Base-by-base conservation (phyloP, 2,888 invertebrate genomes). In the Melitaea athalia region DNA sequence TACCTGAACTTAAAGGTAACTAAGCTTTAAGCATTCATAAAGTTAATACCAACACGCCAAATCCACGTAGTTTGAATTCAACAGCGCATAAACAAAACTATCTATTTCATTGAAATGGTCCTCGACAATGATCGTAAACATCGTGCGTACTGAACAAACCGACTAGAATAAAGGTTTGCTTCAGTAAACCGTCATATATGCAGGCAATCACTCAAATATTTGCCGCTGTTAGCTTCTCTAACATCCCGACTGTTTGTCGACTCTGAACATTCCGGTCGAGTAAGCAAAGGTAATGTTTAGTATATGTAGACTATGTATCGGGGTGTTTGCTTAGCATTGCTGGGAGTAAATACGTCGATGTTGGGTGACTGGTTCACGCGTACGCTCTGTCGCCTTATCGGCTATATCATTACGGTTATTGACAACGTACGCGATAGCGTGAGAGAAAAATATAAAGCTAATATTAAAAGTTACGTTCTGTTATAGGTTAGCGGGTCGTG, bases 161-260 rank as follows among this genome's bases (percentile, higher is more conserved):
- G n/a, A 12, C 55, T 24, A 55, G 55, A 55, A 63, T 63, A 68
- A 68, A 64, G 64, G 64, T 63, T 64, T 45, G 67, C 67, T 50
- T 63, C 61, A 63, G 38, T 64, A 62, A 67, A 63, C 38, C 64
- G 70, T 72, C 72, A 67, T 66, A 67, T 67, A 62, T 80, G 76
- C 77, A 80, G 77, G 82, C 83, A 81, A 86, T 85, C 84, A 84
- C 79, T 86, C 84, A 85, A 83, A 87, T 84, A 86, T 87, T 88
- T 85, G 83, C 82, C 70, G 64, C 74, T 73, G 74, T 69, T 78
- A 77, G 78, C 79, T 79, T 75, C 73, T 73, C 73, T 79, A 79
- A 68, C 78, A 76, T 71, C 79, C 68, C 11, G 55, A 14, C 61
- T 74, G 76, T 76, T 75, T 76, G 74, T 67, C 47, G 72, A 70